Conservation (phyloP, 2,113 vertebrate genomes). For the Leucopsar rothschildi region DNA sequence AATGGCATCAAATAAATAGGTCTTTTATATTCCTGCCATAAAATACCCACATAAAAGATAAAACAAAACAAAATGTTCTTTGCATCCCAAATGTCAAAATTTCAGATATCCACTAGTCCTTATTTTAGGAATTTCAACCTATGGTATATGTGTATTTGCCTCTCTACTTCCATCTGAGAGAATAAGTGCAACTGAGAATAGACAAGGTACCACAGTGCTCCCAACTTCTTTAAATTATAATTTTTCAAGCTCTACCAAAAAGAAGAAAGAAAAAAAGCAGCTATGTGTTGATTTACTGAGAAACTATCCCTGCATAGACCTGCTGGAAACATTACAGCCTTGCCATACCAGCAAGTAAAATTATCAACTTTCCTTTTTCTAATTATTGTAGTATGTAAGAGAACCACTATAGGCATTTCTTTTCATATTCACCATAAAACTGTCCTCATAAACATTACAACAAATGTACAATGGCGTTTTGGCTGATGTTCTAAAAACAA, state of each 20-base stretch:
- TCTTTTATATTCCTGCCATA: conserved; percentile 20
- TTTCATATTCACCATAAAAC: not conserved
- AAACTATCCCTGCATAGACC: not conserved
- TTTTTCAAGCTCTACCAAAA: not conserved
- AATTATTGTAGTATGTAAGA: accelerated
- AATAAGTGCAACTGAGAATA: not conserved
- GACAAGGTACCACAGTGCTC: not conserved
- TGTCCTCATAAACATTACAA: not conserved
- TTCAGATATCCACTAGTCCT: conserved; percentile 40
- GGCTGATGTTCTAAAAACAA: not conserved
- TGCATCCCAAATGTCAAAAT: conserved; percentile 16
- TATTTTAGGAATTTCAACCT: conserved; percentile 7
- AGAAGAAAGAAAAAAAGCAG: no score
- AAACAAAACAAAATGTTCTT: conserved; percentile 53
- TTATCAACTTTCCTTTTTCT: not conserved
- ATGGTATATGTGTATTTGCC: not conserved
- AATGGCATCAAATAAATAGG: not conserved
- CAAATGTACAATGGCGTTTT: not conserved
- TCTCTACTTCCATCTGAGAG: conserved; percentile 8
- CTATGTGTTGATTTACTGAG: not conserved
- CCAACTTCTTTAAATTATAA: not conserved
- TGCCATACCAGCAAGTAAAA: not conserved
- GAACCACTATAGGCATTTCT: not conserved
- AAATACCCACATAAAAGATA: conserved; percentile 27
- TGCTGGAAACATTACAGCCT: not conserved